phyloP scores from a whole-genome alignment of 2,797 vertebrate species.

The Protonibea diacanthus region DNA sequence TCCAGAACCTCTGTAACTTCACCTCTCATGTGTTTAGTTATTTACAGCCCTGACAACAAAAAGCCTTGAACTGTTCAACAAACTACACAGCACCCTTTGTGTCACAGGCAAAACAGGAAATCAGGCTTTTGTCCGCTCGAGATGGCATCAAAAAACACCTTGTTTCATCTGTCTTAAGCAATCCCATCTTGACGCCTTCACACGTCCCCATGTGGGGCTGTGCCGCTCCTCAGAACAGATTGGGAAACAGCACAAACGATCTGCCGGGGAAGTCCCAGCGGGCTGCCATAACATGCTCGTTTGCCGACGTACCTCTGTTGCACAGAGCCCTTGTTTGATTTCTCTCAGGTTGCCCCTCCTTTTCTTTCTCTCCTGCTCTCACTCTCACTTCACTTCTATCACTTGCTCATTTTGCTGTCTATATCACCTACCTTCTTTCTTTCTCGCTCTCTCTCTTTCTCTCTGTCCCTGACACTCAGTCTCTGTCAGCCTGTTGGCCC shows the following conservation, averaged over 20 bases:
- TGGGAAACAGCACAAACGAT: constrained; percentile 88
- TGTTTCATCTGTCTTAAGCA: constrained; percentile 90
- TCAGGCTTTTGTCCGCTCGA: constrained; percentile 86
- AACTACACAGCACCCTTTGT: constrained; percentile 84
- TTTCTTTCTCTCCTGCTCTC: constrained; percentile 70
- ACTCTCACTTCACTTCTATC: constrained; percentile 77
- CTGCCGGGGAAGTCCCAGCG: constrained; percentile 85
- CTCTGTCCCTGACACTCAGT: constrained; percentile 68
- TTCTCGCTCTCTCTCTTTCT: constrained; percentile 15
- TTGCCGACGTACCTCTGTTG: constrained; percentile 84
- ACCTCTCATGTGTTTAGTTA: constrained; percentile 81
- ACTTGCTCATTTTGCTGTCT: constrained; percentile 77
- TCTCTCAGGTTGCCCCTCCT: constrained; percentile 83
- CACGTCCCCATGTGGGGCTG: constrained; percentile 83
- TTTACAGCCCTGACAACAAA: constrained; percentile 82
- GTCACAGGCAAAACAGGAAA: constrained; percentile 85
- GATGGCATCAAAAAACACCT: constrained; percentile 85
- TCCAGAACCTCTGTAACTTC: constrained; percentile 70
- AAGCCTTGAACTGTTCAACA: constrained; percentile 80
- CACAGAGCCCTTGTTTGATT: constrained; percentile 86
- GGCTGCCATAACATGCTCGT: constrained; percentile 86
- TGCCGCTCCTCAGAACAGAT: constrained; percentile 86
- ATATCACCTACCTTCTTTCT: constrained; percentile 71
- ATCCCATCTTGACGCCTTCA: constrained; percentile 87
- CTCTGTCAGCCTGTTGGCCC: constrained; percentile 72